Base-by-base conservation (phyloP, 1,140 invertebrate species). In the Ridgeia piscesae region DNA sequence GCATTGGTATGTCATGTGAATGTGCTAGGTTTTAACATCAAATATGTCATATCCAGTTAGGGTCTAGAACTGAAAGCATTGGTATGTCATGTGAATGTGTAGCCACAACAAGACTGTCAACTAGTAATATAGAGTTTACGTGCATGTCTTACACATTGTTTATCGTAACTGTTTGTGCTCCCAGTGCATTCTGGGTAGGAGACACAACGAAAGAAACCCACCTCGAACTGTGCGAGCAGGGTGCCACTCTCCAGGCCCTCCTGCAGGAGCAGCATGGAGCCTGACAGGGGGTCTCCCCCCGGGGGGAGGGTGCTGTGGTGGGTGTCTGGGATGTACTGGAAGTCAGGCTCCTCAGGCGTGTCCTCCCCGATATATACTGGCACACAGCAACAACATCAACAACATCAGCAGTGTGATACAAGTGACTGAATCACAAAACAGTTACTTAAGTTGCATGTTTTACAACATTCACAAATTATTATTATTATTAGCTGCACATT, bases 221-320 rank as follows among this genome's bases (percentile, higher is more conserved):
- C 96, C 94, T 99, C 99, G 96, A 99, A 99, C 94, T 98, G 98
- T 33, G 97, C 97, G 48, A 99, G 97, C 9, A 99, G 97, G 1
- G 98, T 97, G n/a, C 98, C 98, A 93, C 98, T 98, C 33, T 98
- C 98, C 14, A 99, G 96, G 21, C 98, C 98, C 95, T 99, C 99
- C 92, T 97, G 98, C 8, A 99, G 96, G 48, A 99, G 95, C 35
- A 99, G 96, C 96, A 99, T 98, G 11, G 98, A 99, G 94, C 99
- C 98, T 33, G 97, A 97, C 58, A 99, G 97, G 6, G 98, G 97
- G 93, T 96, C 96, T 58, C 95, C 95, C 93, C 97, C 97, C 34
- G 97, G 97, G 93, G 97, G 96, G 91, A 97, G 96, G 92, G 97
- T 96, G 50, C 96, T 97, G 94, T 94, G 95, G 92, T 95, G 95